Conservation (phyloP, 2,113 vertebrate genomes). For the Hippocampus zosterae region DNA sequence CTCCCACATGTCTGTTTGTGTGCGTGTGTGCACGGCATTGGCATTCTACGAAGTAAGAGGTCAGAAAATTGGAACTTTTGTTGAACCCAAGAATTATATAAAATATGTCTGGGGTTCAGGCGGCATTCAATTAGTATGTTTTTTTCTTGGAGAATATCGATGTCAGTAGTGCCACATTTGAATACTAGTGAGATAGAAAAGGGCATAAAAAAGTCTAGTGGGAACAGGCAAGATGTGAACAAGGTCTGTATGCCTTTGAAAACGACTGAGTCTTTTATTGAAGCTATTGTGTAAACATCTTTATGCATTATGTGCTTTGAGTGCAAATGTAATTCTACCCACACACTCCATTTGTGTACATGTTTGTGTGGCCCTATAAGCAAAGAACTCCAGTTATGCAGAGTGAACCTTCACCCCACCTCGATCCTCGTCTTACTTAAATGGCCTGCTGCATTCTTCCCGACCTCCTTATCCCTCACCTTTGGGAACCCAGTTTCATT, state of each 20-base stretch:
- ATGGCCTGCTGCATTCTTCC: slow-evolving; percentile 38
- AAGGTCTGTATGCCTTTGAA: not conserved
- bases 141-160: not conserved
- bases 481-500: slow-evolving; percentile 27
- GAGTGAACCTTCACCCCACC: slow-evolving; percentile 35
- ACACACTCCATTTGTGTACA: not conserved
- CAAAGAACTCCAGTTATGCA: slow-evolving; percentile 20
- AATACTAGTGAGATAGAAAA: not conserved
- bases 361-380: slow-evolving; percentile 15
- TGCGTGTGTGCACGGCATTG: slow-evolving; percentile 3
- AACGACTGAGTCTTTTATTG: slow-evolving; percentile 9
- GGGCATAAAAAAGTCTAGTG: not conserved
- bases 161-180: not conserved
- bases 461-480: slow-evolving; percentile 37
- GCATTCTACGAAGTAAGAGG: not conserved
- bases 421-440: slow-evolving; percentile 22
- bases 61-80: not conserved
- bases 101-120: not conserved
- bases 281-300: slow-evolving; percentile 6
- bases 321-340: slow-evolving; percentile 10
- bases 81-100: not conserved
- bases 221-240: not conserved
- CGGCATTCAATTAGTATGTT: not conserved
- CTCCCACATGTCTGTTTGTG: slow-evolving; percentile 51
- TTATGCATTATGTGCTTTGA: slow-evolving; percentile 6